Evolutionary conservation across 2,113 vertebrate species (phyloP).

Genomic region (Eublepharis macularius): DNA sequence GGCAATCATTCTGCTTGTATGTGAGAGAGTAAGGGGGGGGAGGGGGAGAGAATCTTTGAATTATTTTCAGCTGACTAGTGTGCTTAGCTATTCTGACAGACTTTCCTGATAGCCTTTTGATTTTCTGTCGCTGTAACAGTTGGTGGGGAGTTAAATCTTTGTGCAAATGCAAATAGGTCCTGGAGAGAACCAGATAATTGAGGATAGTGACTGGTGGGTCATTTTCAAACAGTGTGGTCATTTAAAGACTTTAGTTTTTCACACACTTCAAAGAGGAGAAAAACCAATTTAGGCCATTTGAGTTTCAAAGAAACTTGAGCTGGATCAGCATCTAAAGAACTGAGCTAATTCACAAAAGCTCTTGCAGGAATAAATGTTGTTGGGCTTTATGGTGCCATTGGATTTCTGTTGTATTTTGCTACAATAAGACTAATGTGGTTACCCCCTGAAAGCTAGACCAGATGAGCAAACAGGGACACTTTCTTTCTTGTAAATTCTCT

Average conservation of each 20-base stretch:
- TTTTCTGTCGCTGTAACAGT: neutral
- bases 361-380: no score
- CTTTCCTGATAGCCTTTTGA: neutral
- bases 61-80: neutral
- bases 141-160: neutral
- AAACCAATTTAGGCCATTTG: neutral
- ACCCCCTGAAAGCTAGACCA: neutral
- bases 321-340: neutral
- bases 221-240: conserved; percentile 2
- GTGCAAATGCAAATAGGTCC: neutral
- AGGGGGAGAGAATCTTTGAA: neutral
- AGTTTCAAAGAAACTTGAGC: neutral
- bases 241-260: neutral
- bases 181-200: neutral
- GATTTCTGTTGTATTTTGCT: no score
- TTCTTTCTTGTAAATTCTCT: neutral
- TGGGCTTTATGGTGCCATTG: no score
- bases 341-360: no score
- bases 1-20: neutral
- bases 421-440: no score
- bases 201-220: neutral
- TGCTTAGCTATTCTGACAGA: neutral
- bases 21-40: no score
- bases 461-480: neutral
- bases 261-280: neutral